Conservation (phyloP, 2,113 vertebrate genomes). For the Sander lucioperca region DNA sequence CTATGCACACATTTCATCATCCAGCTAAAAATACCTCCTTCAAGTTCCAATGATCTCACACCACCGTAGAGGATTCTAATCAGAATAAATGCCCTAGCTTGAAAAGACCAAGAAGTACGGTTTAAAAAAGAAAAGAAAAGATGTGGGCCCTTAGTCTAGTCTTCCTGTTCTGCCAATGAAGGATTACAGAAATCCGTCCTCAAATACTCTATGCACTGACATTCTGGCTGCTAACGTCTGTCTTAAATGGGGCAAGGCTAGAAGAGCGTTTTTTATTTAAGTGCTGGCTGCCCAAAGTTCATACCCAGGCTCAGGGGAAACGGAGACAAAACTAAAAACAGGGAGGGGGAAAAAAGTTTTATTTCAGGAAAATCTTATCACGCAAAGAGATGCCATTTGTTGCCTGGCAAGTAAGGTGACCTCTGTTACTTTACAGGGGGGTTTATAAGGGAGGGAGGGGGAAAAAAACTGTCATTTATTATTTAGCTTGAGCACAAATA, state of each 20-base stretch:
- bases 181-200: constrained; percentile 74
- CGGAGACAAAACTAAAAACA: constrained; percentile 43
- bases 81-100: constrained; percentile 61
- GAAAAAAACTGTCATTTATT: constrained; percentile 83
- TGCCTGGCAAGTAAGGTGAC: constrained; percentile 82
- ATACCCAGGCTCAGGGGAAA: constrained; percentile 55
- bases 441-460: constrained; percentile 61
- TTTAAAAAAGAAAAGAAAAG: constrained; percentile 11
- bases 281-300: constrained; percentile 64
- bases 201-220: constrained; percentile 65
- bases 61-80: constrained; percentile 32
- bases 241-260: constrained; percentile 68
- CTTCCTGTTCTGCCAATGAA: constrained; percentile 58
- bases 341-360: constrained; percentile 17
- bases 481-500: constrained; percentile 87
- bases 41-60: constrained; percentile 49
- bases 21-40: constrained; percentile 68
- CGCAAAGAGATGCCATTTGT: constrained; percentile 71
- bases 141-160: constrained; percentile 50
- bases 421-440: constrained; percentile 77
- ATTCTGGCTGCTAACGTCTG: constrained; percentile 55
- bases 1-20: constrained; percentile 75
- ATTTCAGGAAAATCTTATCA: constrained; percentile 63
- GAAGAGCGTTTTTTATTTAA: constrained; percentile 56
- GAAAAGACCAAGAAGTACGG: constrained; percentile 51